Evolutionary conservation across 2,888 invertebrate species (phyloP).

Genomic region (Agonopterix subpropinquella): DNA sequence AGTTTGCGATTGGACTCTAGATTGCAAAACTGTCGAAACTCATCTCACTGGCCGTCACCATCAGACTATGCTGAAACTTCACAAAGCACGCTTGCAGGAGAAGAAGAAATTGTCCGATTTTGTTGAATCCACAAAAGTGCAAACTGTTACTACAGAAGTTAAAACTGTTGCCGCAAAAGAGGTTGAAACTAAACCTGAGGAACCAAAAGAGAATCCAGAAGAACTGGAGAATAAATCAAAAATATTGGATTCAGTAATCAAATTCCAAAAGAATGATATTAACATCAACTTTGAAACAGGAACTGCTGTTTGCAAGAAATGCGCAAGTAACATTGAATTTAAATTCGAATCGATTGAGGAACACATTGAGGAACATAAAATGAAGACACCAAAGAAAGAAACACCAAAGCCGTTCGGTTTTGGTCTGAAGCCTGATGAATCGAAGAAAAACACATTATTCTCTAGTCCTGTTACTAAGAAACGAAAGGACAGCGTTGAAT

Average conservation of each 20-base stretch:
- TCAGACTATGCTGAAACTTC: slow-evolving; percentile 21
- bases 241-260: slow-evolving; percentile 18
- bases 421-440: background rate
- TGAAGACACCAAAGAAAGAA: slow-evolving; percentile 10
- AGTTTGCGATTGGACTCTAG: slow-evolving; percentile 23
- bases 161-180: background rate
- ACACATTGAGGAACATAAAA: slow-evolving; percentile 24
- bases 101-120: background rate
- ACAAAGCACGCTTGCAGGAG: slow-evolving; percentile 14
- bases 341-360: slow-evolving; percentile 15
- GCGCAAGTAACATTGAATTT: slow-evolving; percentile 18
- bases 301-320: slow-evolving; percentile 27
- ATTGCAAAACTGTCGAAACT: background rate
- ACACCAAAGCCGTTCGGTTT: background rate
- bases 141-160: background rate
- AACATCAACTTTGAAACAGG: slow-evolving; percentile 23
- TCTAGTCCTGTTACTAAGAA: slow-evolving; percentile 7
- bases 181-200: background rate
- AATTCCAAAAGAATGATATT: slow-evolving; percentile 28
- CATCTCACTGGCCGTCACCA: slow-evolving; percentile 24
- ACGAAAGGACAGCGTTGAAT: slow-evolving; percentile 2
- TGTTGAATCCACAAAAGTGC: background rate
- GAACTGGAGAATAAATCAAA: slow-evolving; percentile 4
- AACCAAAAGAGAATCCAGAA: slow-evolving; percentile 1
- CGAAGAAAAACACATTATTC: background rate